Conservation (phyloP, 2,113 vertebrate genomes). For the Sapajus apella region DNA sequence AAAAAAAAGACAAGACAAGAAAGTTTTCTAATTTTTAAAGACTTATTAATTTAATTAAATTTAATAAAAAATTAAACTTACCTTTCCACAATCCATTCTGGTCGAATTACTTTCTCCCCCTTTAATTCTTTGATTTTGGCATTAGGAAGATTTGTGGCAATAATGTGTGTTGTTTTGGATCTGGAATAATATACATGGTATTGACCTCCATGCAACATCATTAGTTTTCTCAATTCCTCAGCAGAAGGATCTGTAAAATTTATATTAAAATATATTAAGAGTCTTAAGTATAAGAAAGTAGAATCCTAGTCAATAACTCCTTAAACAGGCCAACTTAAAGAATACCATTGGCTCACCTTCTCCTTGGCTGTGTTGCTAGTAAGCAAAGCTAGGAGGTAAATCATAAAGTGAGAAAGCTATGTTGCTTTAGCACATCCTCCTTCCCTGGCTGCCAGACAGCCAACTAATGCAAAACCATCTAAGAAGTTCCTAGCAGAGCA, state of each 20-base stretch:
- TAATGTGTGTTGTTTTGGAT: constrained; percentile 98
- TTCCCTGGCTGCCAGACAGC: background rate
- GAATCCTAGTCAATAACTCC: background rate
- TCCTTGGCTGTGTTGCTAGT: background rate
- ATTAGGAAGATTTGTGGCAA: constrained; percentile 96
- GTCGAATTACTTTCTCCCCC: constrained; percentile 95
- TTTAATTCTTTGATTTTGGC: constrained; percentile 95
- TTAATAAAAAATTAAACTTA: constrained; percentile 74
- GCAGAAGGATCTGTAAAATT: constrained; percentile 92
- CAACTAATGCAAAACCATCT: background rate
- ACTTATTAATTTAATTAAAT: background rate
- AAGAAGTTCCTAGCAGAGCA: background rate
- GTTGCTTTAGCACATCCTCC: background rate
- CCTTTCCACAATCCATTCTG: constrained; percentile 98
- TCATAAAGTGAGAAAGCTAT: background rate
- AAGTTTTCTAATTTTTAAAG: background rate
- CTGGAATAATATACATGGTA: constrained; percentile 96
- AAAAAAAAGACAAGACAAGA: background rate
- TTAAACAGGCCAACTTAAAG: background rate
- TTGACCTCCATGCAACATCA: constrained; percentile 98
- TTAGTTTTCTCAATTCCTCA: constrained; percentile 94
- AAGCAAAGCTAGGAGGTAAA: background rate
- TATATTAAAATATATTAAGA: background rate
- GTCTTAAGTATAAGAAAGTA: background rate
- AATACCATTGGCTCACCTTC: background rate